Evolutionary conservation across 2,888 invertebrate species (phyloP).

Genomic region (Campopleginae sp.): DNA sequence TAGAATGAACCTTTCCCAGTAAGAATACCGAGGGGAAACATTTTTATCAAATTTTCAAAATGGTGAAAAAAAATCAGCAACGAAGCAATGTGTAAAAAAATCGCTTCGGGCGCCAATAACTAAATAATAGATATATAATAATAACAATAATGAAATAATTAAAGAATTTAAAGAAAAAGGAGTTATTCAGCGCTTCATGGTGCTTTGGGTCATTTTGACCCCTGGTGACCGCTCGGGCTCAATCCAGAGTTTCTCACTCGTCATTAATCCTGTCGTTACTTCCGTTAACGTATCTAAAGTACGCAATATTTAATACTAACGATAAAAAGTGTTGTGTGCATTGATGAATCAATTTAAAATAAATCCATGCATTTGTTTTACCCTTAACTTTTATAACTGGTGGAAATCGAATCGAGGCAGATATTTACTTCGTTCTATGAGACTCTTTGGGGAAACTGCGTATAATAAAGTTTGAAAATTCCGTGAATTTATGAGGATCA

Average conservation of each 20-base stretch:
- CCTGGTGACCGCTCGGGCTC: too few species aligned
- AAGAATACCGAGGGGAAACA: too few species aligned
- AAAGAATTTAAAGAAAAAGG: too few species aligned
- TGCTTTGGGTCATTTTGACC: too few species aligned
- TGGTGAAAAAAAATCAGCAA: too few species aligned
- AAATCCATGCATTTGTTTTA: not conserved
- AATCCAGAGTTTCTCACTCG: not conserved
- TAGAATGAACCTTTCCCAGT: too few species aligned
- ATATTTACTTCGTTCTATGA: slow-evolving; percentile 35
- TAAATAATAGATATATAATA: too few species aligned
- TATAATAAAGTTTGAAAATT: slow-evolving; percentile 49
- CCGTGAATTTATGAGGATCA: slow-evolving; percentile 36
- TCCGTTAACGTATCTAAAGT: not conserved
- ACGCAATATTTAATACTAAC: not conserved
- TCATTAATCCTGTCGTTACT: not conserved
- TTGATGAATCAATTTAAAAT: not conserved
- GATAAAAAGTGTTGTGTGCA: not conserved
- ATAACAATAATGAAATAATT: too few species aligned
- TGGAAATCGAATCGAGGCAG: not conserved
- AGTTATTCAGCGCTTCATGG: too few species aligned
- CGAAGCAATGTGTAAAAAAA: too few species aligned
- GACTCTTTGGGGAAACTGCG: slow-evolving; percentile 16
- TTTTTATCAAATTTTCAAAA: too few species aligned
- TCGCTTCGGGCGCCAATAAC: too few species aligned
- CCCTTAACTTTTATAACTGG: not conserved